A percentile compares a stretch with the other conserved stretches of the same genome.
Evolutionary conservation across 2,888 invertebrate genomes (phyloP).

Genomic region (Silvanus unidentatus): DNA sequence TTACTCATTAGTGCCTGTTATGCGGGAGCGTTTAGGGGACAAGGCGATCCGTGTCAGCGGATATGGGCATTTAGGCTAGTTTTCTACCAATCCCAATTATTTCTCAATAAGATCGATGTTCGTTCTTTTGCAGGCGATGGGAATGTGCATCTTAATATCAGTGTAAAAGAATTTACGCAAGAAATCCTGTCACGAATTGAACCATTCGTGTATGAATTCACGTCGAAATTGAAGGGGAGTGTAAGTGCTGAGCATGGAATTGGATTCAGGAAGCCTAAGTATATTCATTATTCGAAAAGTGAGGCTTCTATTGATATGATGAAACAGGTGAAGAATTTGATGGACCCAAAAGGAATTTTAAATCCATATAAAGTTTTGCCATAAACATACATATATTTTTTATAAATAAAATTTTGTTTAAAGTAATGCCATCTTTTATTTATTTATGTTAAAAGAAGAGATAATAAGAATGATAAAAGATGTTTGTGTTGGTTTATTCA

Average conservation of each 20-base stretch:
- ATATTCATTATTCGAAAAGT: slow-evolving; percentile 76
- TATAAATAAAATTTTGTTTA: background rate
- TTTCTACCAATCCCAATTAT: background rate
- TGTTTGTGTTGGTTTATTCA: too few relatives aligned
- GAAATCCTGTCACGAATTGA: slow-evolving; percentile 66
- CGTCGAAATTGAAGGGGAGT: slow-evolving; percentile 74
- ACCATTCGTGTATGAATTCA: slow-evolving; percentile 88
- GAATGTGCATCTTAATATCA: slow-evolving; percentile 90
- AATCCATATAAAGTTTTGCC: slow-evolving; percentile 89
- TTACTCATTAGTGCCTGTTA: slow-evolving; percentile 74
- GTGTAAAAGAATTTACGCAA: slow-evolving; percentile 60
- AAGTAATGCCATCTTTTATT: background rate
- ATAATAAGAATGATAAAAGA: too few relatives aligned
- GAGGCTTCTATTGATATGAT: slow-evolving; percentile 70
- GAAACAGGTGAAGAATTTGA: slow-evolving; percentile 71
- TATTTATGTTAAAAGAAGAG: too few relatives aligned
- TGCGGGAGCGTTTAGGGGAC: slow-evolving; percentile 60
- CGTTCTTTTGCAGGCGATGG: slow-evolving; percentile 66
- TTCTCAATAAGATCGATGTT: too few relatives aligned
- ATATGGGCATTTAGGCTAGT: slow-evolving; percentile 89
- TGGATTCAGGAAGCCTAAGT: slow-evolving; percentile 81
- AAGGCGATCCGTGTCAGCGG: slow-evolving; percentile 65
- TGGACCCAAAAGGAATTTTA: slow-evolving; percentile 92
- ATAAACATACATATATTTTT: background rate
- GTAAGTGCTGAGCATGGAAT: slow-evolving; percentile 97